Conservation (phyloP, 2,113 vertebrate species). For the Clarias magur region DNA sequence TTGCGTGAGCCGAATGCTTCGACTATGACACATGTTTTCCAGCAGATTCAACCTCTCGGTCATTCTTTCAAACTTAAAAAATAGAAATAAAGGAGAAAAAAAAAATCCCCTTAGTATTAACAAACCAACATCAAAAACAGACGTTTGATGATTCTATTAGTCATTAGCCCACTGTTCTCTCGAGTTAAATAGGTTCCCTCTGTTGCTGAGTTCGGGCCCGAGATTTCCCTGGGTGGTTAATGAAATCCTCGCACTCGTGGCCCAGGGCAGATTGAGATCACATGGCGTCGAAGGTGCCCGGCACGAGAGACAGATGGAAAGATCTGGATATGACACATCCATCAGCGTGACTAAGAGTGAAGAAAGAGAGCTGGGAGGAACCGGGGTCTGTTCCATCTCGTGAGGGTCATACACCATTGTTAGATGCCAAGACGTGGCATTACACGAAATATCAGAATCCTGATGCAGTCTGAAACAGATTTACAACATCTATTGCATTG, state of each 20-base stretch:
- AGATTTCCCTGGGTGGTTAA: conserved; percentile 50
- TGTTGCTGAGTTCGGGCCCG: conserved; percentile 14
- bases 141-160: neutral
- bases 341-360: conserved; percentile 47
- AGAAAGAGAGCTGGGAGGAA: conserved; percentile 18
- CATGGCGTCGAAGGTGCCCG: conserved; percentile 53
- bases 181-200: conserved; percentile 31
- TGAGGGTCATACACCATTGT: neutral
- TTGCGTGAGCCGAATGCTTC: neutral
- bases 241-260: conserved; percentile 56
- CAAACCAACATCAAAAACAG: neutral
- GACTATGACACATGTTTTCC: neutral
- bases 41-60: no score
- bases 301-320: conserved; percentile 65
- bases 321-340: conserved; percentile 62
- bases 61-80: neutral
- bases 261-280: conserved; percentile 54
- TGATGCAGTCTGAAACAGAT: neutral
- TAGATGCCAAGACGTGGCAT: neutral
- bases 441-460: neutral
- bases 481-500: neutral
- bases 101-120: neutral
- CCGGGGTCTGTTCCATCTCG: neutral
- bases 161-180: neutral
- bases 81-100: no score